Evolutionary conservation across 2,888 invertebrate genomes (phyloP), one percentile per base, ranked within the genome.

Genomic region (Entomobrya proxima): DNA sequence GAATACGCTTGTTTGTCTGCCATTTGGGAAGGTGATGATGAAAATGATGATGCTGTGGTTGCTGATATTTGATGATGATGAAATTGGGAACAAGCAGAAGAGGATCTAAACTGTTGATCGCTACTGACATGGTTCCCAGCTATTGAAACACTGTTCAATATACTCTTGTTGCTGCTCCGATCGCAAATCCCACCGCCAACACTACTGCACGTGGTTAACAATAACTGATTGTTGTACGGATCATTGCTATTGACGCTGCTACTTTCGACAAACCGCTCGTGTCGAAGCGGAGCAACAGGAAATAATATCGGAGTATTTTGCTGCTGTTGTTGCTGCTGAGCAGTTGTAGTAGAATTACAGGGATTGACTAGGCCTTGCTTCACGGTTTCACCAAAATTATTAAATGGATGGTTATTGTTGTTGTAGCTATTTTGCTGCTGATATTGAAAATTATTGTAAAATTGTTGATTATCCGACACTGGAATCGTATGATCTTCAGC

Each of bases 51-150:
- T n/a, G 55, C 11, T 69, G n/a, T n/a, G n/a, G n/a, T n/a, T n/a
- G n/a, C n/a, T n/a, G n/a, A n/a, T n/a, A n/a, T n/a, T n/a, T n/a
- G n/a, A n/a, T 69, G 69, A 69, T 69, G 44, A 69, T 44, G 44
- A 69, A 81, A 81, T 52, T 67, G 80, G 72, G 44, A 58, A 74
- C 69, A 52, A 52, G 64, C 37, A 55, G 76, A 67, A 47, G 75
- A 52, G 52, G 52, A 52, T 75, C 75, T 52, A 50, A 15, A 69
- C 24, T 69, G 24, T n/a, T 44, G 44, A 69, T 44, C 69, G 47
- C 55, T 24, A 27, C 55, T 55, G 52, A 72, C 80, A 81, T 81
- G 80, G 44, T 72, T 81, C 72, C 80, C 72, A 72, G 40, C 80
- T 81, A 44, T 40, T 44, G 47, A 35, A 40, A 15, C 67, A 40